A percentile compares a stretch with the other conserved stretches of the same genome.
Conservation (phyloP, 2,113 vertebrate species). For the Sebastes fasciatus region DNA sequence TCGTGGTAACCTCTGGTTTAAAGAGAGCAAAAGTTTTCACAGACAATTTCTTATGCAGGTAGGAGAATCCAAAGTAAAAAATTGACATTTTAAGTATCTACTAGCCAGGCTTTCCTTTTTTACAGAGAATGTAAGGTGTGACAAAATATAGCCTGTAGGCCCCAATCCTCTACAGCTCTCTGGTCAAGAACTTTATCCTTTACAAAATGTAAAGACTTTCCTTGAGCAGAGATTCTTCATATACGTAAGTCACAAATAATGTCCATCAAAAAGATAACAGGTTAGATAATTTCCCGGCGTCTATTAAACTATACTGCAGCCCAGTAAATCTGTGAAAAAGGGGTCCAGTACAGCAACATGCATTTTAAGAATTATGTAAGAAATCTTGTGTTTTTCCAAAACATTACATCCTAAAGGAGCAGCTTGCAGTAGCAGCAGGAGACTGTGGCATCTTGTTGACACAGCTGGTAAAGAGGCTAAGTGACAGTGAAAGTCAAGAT, state of each 20-base stretch:
- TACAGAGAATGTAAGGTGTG: not conserved
- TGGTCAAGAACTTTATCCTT: not conserved
- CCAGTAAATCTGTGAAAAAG: not conserved
- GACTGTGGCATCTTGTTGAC: slow-evolving; percentile 49
- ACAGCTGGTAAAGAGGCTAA: slow-evolving; percentile 58
- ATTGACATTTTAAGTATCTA: not conserved
- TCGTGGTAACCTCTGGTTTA: not conserved
- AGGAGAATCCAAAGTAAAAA: not conserved
- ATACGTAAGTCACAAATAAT: not conserved
- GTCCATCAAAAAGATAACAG: not conserved
- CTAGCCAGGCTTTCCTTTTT: not conserved
- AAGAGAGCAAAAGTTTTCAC: not conserved
- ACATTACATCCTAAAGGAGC: not conserved
- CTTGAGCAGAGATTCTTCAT: not conserved
- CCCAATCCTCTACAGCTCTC: not conserved
- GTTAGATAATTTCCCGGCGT: not conserved
- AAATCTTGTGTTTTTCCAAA: slow-evolving; percentile 3
- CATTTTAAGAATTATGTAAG: not conserved
- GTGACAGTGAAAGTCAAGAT: slow-evolving; percentile 35
- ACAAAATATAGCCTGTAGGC: not conserved
- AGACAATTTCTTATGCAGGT: not conserved
- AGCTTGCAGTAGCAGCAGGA: slow-evolving; percentile 37
- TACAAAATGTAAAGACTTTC: not conserved
- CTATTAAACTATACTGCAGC: not conserved
- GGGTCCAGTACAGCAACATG: not conserved